A percentile compares a stretch with the other conserved stretches of the same genome.
These are phyloP conservation scores for Gobionotothen gibberifrons DNA, from an alignment of 2,797 vertebrate species.

Conservation along the genomic window DNA sequence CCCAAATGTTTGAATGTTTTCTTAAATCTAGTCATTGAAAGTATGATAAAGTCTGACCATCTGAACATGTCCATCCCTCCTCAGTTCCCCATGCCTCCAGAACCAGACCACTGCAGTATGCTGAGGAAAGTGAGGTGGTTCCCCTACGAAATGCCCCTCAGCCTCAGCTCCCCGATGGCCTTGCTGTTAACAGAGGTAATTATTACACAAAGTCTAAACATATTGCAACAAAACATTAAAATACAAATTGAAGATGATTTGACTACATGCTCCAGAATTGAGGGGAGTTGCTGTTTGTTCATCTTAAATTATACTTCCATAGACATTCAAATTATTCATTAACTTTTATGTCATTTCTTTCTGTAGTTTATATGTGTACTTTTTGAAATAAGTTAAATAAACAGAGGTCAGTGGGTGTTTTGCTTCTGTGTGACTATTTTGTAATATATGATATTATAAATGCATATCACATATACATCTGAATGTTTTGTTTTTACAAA, in stretches of 20 bases:
- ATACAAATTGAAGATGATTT: background rate
- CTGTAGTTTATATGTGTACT: no score
- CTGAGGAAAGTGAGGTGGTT: slow-evolving; percentile 86
- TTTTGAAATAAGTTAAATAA: no score
- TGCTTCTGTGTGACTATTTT: no score
- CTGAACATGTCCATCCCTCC: background rate
- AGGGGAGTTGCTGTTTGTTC: no score
- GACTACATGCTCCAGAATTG: background rate
- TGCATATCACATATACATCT: no score
- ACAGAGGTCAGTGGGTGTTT: no score
- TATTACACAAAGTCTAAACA: slow-evolving; percentile 1
- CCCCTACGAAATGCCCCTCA: slow-evolving; percentile 83
- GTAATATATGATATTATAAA: no score
- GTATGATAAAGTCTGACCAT: background rate
- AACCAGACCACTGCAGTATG: slow-evolving; percentile 90
- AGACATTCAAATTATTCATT: no score
- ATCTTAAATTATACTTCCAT: no score
- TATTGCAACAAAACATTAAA: background rate
- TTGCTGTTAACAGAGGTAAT: slow-evolving; percentile 90
- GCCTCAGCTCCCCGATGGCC: slow-evolving; percentile 84
- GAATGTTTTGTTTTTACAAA: no score
- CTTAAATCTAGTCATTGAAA: background rate
- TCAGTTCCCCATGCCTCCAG: slow-evolving; percentile 90
- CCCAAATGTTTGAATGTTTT: background rate
- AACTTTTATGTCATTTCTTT: no score